A percentile compares a stretch with the other conserved stretches of the same genome.
These are phyloP conservation scores for Columba guinea DNA, from an alignment of 2,797 vertebrate genomes.

Conservation along the genomic window DNA sequence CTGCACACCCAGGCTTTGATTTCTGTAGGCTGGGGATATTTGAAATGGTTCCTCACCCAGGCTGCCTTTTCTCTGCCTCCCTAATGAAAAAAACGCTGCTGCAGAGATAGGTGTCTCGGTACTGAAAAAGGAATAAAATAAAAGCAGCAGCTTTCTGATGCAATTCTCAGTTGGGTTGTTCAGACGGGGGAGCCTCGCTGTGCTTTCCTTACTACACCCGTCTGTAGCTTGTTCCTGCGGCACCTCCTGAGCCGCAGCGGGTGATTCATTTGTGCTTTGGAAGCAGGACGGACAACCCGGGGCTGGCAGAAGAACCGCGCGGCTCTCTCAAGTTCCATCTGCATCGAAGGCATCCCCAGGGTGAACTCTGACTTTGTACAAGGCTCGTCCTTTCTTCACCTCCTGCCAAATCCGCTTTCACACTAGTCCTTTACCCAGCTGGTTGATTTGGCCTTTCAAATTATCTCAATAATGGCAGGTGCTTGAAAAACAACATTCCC, in stretches of 20 bases:
- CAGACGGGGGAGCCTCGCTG: neutral
- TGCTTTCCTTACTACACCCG: neutral
- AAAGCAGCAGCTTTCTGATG: constrained; percentile 42
- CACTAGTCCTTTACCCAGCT: constrained; percentile 25
- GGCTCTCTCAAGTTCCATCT: constrained; percentile 4
- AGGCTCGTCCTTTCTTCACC: constrained; percentile 19
- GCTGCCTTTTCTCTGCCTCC: neutral
- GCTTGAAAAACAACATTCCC: constrained; percentile 56
- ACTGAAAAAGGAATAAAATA: neutral
- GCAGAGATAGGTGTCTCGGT: neutral
- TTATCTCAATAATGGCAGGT: constrained; percentile 49
- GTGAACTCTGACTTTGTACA: constrained; percentile 24
- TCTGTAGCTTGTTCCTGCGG: neutral
- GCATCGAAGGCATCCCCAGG: constrained; percentile 26
- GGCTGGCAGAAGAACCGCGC: constrained; percentile 26
- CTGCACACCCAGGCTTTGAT: neutral
- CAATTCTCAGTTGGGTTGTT: neutral
- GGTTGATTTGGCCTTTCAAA: constrained; percentile 60
- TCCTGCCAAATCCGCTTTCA: constrained; percentile 61
- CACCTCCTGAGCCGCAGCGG: constrained; percentile 49
- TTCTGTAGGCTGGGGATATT: neutral
- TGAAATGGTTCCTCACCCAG: neutral
- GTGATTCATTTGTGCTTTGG: constrained; percentile 58
- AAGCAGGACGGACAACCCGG: constrained; percentile 35
- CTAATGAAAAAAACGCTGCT: neutral